Evolutionary conservation across 2,797 vertebrate genomes (phyloP).

Genomic region (Spondyliosoma cantharus): DNA sequence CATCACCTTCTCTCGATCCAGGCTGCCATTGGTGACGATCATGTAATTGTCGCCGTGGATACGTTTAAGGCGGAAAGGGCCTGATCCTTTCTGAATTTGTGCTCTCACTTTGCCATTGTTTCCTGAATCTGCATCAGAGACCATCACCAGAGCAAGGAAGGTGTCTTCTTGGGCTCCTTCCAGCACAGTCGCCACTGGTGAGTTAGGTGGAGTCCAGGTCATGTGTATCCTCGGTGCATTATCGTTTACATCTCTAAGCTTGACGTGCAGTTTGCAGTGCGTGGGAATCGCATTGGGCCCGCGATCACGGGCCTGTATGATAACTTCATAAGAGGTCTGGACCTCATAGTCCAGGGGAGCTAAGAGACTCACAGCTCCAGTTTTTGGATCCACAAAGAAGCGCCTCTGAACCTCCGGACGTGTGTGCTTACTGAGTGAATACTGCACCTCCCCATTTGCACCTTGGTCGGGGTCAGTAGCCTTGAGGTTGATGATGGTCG

Average conservation of each 20-base stretch:
- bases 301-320: conserved; percentile 89
- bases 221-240: conserved; percentile 89
- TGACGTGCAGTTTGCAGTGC: conserved; percentile 92
- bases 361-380: conserved; percentile 84
- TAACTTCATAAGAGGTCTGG: conserved; percentile 85
- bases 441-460: conserved; percentile 92
- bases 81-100: conserved; percentile 82
- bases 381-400: conserved; percentile 86
- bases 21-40: conserved; percentile 86
- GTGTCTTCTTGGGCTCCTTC: conserved; percentile 90
- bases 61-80: conserved; percentile 89
- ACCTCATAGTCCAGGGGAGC: conserved; percentile 89
- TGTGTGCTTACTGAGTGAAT: conserved; percentile 89
- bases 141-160: conserved; percentile 90
- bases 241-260: conserved; percentile 90
- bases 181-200: conserved; percentile 81
- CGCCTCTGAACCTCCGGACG: conserved; percentile 84
- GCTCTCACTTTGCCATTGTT: conserved; percentile 87
- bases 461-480: conserved; percentile 93
- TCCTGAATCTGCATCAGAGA: conserved; percentile 91
- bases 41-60: conserved; percentile 89
- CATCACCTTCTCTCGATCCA: conserved; percentile 90
- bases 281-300: conserved; percentile 92
- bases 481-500: conserved; percentile 87
- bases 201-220: conserved; percentile 86